Evolutionary conservation across 2,888 invertebrate genomes (phyloP), one percentile per base, ranked within the genome.

Genomic region (Tenodera sinensis): DNA sequence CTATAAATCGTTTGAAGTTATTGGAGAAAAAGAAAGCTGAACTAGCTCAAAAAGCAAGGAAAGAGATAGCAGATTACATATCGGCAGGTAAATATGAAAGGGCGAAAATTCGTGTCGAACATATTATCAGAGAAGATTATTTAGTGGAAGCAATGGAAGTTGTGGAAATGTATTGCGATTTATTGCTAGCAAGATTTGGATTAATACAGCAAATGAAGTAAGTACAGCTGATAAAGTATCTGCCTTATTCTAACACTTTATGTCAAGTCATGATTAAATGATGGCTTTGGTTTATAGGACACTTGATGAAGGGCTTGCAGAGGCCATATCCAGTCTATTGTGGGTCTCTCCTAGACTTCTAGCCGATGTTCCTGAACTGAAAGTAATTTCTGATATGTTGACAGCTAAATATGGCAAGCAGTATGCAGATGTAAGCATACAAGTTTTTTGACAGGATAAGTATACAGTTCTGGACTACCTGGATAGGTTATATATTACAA

Each of bases 101-200:
- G 91, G 99, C 99, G 0, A 97, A 98, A 93, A 99, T 99, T 91
- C 95, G 99, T 42, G 99, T 99, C 15, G 99, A 99, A 93, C 98
- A 99, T 92, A 99, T 99, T 89, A 99, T 99, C 92, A 96, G 99
- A 85, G 99, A 99, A 94, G 99, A 99, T 94, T 99, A 99, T 93
- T 95, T 99, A 94, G 99, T 99, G 4, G 99, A 99, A 94, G 99
- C 99, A 1, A 98, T 99, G 97, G 99, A 99, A 94, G 95, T 99
- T 90, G 96, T 99, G 0, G 99, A 99, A 94, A 99, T 99, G 99
- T 99, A 98, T 93, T 99, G 99, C 94, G 99, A 99, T 94, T 94
- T 99, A 88, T 93, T 99, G 84, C 93, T 99, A 88, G 99, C 99
- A 0, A 95, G 99, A 92, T 99, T 99, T 94, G 99, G 99, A 0